Percentiles rank a stretch among this genome's conserved stretches.
These are phyloP conservation scores for Eurystomus glaucurus DNA, from an alignment of 2,797 vertebrate genomes.

Conservation along the genomic window DNA sequence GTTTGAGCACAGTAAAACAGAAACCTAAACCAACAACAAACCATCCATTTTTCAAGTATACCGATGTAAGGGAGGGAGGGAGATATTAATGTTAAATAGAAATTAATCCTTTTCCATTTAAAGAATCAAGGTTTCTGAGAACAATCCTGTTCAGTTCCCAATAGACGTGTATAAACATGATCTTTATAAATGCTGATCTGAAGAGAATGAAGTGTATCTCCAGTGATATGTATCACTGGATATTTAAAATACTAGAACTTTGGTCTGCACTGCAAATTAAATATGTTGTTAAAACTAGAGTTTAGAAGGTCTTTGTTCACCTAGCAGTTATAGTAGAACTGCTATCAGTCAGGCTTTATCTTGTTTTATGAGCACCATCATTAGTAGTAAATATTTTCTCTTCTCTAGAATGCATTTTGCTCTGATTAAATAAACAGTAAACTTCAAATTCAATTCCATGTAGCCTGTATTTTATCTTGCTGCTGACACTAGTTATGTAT, in stretches of 20 bases:
- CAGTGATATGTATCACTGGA: not conserved
- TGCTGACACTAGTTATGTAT: not conserved
- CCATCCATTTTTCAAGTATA: not conserved
- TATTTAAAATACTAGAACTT: not conserved
- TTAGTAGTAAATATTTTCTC: not conserved
- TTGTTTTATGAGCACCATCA: not conserved
- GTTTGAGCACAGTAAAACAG: not conserved
- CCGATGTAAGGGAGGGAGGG: not conserved
- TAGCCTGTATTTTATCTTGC: not conserved
- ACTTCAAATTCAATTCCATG: not conserved
- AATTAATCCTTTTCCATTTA: not conserved
- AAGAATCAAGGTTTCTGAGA: not conserved
- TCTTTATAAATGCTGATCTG: not conserved
- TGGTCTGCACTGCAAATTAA: not conserved
- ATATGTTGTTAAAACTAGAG: not conserved
- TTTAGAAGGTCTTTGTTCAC: not conserved
- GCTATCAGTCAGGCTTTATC: not conserved
- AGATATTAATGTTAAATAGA: not conserved
- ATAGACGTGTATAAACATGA: not conserved
- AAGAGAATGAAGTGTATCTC: not conserved
- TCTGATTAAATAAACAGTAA: not conserved
- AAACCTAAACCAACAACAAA: not conserved
- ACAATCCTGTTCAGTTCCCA: not conserved
- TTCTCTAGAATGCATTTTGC: not conserved
- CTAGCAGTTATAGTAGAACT: not conserved